A percentile compares a stretch with the other conserved stretches of the same genome.
Conservation (phyloP, 1,140 invertebrate genomes). For the Teleogryllus occipitalis region DNA sequence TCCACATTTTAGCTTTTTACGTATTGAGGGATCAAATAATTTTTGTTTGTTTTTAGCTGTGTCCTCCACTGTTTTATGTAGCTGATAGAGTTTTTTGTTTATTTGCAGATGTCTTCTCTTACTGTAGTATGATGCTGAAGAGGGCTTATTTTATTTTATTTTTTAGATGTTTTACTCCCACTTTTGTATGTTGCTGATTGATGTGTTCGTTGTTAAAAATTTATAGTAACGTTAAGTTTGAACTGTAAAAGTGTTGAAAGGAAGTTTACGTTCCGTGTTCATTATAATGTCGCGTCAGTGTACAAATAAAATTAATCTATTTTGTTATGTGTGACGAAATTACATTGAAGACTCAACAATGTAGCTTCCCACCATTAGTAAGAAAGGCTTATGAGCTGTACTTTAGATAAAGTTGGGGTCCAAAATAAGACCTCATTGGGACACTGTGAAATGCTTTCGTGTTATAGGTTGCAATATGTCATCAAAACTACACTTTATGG, state of each 20-base stretch:
- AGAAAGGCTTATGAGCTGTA: conserved; percentile 11
- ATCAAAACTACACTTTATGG: no score
- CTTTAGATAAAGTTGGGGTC: background rate
- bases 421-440: no score
- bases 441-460: no score
- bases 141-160: no score
- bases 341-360: conserved; percentile 14
- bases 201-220: background rate
- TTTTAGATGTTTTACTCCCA: no score
- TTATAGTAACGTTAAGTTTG: conserved; percentile 9
- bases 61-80: conserved; percentile 3
- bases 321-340: conserved; percentile 12
- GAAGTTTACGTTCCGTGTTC: background rate
- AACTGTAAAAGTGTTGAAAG: conserved; percentile 8
- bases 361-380: conserved; percentile 10
- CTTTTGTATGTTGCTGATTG: conserved; percentile 11
- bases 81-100: no score
- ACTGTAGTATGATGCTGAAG: no score
- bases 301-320: background rate
- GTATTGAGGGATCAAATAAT: background rate
- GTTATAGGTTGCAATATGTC: no score
- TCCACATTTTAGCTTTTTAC: conserved; percentile 8
- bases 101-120: no score
- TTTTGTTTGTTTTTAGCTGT: conserved; percentile 8
- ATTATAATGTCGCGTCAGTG: conserved; percentile 8